Conservation (phyloP, 1,140 invertebrate species). For the Leptinotarsa lineolata region DNA sequence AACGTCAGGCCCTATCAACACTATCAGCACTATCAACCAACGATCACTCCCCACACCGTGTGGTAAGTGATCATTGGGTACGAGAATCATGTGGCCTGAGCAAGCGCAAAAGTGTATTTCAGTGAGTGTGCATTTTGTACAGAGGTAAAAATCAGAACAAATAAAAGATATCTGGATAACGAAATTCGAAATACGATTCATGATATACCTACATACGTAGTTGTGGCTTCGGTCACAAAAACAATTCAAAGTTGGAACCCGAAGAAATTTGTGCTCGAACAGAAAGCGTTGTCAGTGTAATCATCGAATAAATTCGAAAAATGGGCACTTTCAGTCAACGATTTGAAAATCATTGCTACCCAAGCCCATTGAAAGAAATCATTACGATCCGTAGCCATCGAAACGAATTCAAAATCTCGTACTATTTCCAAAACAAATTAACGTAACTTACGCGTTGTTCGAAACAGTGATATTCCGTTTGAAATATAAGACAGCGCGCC, state of each 20-base stretch:
- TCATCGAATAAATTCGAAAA: not conserved
- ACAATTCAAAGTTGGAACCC: not conserved
- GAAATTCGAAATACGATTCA: too few species aligned
- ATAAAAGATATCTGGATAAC: too few species aligned
- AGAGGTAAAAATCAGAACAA: too few species aligned
- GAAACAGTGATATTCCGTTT: not conserved
- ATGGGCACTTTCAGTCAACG: not conserved
- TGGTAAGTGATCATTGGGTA: too few species aligned
- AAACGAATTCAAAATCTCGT: not conserved
- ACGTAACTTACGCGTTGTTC: not conserved
- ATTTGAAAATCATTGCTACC: not conserved
- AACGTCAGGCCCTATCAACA: too few species aligned
- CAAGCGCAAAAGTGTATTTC: too few species aligned
- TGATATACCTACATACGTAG: not conserved
- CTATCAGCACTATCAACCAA: too few species aligned
- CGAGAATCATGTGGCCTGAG: too few species aligned
- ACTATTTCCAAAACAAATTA: constrained; percentile 9
- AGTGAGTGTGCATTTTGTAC: too few species aligned
- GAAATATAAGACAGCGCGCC: constrained; percentile 1
- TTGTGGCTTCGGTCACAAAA: not conserved
- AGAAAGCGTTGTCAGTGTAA: not conserved
- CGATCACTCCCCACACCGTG: too few species aligned
- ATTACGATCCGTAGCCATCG: not conserved
- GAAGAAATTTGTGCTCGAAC: not conserved
- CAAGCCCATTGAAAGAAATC: not conserved